A percentile compares a stretch with the other conserved stretches of the same genome.
Evolutionary conservation across 2,113 vertebrate genomes (phyloP).

Genomic region (Pedionomus torquatus): DNA sequence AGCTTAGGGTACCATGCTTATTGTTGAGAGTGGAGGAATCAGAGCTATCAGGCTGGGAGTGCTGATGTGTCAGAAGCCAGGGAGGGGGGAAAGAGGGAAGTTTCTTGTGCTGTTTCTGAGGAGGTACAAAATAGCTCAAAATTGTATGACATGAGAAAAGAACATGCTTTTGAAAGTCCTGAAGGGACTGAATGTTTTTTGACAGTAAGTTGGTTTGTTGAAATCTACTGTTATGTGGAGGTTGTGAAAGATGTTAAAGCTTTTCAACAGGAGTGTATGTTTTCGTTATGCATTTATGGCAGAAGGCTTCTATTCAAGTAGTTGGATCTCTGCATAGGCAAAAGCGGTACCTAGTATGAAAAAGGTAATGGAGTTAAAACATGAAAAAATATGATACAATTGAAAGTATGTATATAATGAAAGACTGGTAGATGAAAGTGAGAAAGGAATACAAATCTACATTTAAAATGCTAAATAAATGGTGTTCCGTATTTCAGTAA

Average conservation of each 20-base stretch:
- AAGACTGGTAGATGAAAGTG: not conserved
- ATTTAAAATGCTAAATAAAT: not conserved
- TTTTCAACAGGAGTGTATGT: not conserved
- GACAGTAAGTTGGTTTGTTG: not conserved
- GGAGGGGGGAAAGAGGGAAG: rapidly evolving
- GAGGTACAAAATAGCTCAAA: not conserved
- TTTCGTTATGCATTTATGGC: not conserved
- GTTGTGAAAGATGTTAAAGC: not conserved
- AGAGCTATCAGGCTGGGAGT: not conserved
- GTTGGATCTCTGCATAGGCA: not conserved
- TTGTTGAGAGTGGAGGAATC: not conserved
- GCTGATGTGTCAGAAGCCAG: not conserved
- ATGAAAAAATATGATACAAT: not conserved
- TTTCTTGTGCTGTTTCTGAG: not conserved
- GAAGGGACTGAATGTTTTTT: not conserved
- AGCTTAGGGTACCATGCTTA: rapidly evolving
- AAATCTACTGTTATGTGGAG: not conserved
- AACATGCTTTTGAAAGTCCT: not conserved
- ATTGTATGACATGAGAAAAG: not conserved
- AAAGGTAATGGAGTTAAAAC: not conserved
- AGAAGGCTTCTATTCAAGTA: not conserved
- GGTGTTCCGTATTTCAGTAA: not conserved
- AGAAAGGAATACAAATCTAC: too few species aligned
- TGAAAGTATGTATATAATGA: not conserved
- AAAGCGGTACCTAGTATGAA: not conserved